Base-by-base conservation (phyloP, 1,140 invertebrate species). In the Ganaspis sp. region DNA sequence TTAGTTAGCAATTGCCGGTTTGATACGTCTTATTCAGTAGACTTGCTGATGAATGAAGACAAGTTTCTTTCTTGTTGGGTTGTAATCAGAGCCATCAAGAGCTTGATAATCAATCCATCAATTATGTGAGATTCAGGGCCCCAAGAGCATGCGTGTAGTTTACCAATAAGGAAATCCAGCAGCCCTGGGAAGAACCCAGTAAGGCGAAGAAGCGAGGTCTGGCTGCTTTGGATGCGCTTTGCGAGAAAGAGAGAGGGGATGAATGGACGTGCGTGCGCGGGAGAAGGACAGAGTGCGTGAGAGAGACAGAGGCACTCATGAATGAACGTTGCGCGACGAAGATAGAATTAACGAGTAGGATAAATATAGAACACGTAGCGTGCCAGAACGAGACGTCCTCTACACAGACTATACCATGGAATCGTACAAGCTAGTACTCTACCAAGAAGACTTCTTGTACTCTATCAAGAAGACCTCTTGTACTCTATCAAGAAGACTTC, bases 341-440 rank as follows among this genome's bases (percentile, higher is more conserved):
- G 89, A 90, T 86, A 86, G 89, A 89, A 82, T 83, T 86, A 87
- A 89, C 86, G 88, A 91, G 89, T 82, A 83, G 87, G 86, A 90
- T 90, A 90, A 90, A 90, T 90, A 90, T 90, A 91, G 88, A 87
- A 79, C 42, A 69, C 72, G 80, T 83, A 80, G 75, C 72, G 83
- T 79, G 84, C 74, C 77, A 85, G 85, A 79, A 69, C 64, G 75
- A 75, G 74, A 70, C 37, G 72, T 29, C 40, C 58, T 64, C 23
- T 64, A n/a, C 9, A 15, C 21, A 49, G 45, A 49, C 45, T 49
- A n/a, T 49, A 17, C n/a, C 8, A 49, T 49, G n/a, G 45, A n/a
- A n/a, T n/a, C n/a, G n/a, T n/a, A n/a, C n/a, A n/a, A n/a, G n/a
- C n/a, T n/a, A n/a, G n/a, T n/a, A n/a, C n/a, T n/a, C n/a, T n/a